A percentile compares a stretch with the other conserved stretches of the same genome.
phyloP scores from a whole-genome alignment of 2,113 vertebrate species.

The Rhinolophus sinicus region DNA sequence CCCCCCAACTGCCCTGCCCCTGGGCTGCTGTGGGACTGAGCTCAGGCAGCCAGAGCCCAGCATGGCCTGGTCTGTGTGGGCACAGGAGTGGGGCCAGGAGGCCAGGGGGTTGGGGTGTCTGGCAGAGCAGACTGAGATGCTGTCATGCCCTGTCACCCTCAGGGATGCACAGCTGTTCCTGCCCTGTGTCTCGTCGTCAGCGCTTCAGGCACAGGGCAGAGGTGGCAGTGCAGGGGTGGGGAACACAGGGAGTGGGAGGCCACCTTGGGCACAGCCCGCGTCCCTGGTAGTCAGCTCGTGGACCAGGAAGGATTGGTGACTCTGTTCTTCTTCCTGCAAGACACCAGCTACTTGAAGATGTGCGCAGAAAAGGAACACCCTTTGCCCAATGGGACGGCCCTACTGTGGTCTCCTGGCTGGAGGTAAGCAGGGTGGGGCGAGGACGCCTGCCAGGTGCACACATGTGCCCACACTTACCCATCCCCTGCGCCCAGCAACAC shows the following conservation, averaged over 20 bases:
- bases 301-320: background rate
- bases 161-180: background rate
- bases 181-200: background rate
- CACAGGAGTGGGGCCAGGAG: background rate
- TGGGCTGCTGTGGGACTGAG: background rate
- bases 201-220: background rate
- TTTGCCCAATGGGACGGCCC: conserved; percentile 99
- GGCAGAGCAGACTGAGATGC: background rate
- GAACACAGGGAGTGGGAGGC: background rate
- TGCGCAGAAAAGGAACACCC: conserved; percentile 94
- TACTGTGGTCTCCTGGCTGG: conserved; percentile 98
- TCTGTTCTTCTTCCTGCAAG: conserved; percentile 81
- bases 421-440: conserved; percentile 86
- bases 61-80: background rate
- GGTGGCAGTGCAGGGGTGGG: background rate
- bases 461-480: background rate
- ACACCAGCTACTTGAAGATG: conserved; percentile 97
- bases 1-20: background rate
- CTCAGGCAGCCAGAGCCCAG: background rate
- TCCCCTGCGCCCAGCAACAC: background rate
- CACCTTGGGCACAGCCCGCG: background rate
- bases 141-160: background rate
- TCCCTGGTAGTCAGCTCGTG: background rate
- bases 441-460: background rate
- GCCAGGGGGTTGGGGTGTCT: background rate